Base-by-base conservation (phyloP, 2,888 invertebrate species). In the Rutpela maculata region DNA sequence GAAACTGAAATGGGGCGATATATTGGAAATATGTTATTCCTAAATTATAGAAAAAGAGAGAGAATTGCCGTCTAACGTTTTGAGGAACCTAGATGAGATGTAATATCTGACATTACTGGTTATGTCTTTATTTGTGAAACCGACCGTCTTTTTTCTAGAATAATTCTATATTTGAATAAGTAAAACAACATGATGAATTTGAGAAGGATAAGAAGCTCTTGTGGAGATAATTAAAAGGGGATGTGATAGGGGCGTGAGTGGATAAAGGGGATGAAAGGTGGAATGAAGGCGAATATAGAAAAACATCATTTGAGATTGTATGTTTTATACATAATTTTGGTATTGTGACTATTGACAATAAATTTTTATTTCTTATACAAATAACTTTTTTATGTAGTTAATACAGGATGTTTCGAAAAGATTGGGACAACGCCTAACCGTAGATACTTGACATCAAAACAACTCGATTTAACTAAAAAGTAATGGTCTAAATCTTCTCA, bases 11-110 rank as follows among this genome's bases (percentile, higher is more conserved):
- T 19, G 68, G 22, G 9, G 15, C 68, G 63, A 68, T 11, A 17
- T 69, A 69, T 59, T 69, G 59, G 69, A 69, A 69, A 69, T 17
- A 69, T 69, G 31, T 17, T 65, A 35, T 43, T 65, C 18, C 65
- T 43, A 65, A 65, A 65, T 43, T 43, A 65, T 31, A n/a, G 9
- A 19, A 22, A 11, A 59, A 19, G 10, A 19, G 11, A 6, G 15
- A 19, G n/a, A n/a, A 50, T 4, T n/a, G 1, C 1, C n/a, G 0
- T n/a, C 4, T 15, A 12, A n/a, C 15, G 6, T n/a, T 50, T 50
- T 50, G n/a, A 50, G 2, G 31, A 9, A 35, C 9, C 26, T 50
- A 15, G n/a, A n/a, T n/a, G 50, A 3, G 43, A 15, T 12, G 43
- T 43, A 43, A 12, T 12, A 12, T 12, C 1, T 12, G 43, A 43